Evolutionary conservation across 2,888 invertebrate species (phyloP), one percentile per base, ranked within the genome.

Genomic region (Drosophila picticornis): DNA sequence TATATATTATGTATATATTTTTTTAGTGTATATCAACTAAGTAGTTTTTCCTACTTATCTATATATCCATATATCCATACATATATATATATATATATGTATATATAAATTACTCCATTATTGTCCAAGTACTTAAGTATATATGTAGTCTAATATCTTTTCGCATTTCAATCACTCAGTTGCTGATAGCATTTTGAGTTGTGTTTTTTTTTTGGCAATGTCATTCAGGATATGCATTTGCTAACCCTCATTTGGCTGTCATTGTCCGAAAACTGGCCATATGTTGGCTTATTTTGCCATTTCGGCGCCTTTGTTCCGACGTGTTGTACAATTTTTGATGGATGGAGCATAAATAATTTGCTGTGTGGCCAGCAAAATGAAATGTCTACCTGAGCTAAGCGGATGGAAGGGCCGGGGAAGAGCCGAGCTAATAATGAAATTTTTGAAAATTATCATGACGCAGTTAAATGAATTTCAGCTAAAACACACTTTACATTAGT

Each of bases 281-380:
- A 80, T 80, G 80, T 40, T 76, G 36, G 53, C 53, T 72, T 80
- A 73, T 77, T 74, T 77, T 66, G 77, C 74, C 77, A 77, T 68
- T 80, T 76, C 77, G 80, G 80, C 71, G 70, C 68, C 65, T 77
- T 79, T 72, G 76, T 72, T 56, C 46, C 46, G 46, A 9, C 22
- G 46, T 46, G 46, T 46, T 46, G 31, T 66, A 65, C 62, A 46
- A 68, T 63, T 72, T 64, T 72, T 81, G 80, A 81, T 77, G 81
- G 77, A 81, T 81, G 72, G 58, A 75, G 77, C 66, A 73, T 73
- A 77, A 73, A 76, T 80, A 80, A 80, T 80, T 80, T 50, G 76
- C 62, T 75, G 78, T 67, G 66, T 67, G 78, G 74, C 73, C 65
- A 36, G 57, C 72, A 59, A 60, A 66, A 64, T 60, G 66, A 70